Base-by-base conservation (phyloP, 2,888 invertebrate genomes). In the Embidobia sp. region DNA sequence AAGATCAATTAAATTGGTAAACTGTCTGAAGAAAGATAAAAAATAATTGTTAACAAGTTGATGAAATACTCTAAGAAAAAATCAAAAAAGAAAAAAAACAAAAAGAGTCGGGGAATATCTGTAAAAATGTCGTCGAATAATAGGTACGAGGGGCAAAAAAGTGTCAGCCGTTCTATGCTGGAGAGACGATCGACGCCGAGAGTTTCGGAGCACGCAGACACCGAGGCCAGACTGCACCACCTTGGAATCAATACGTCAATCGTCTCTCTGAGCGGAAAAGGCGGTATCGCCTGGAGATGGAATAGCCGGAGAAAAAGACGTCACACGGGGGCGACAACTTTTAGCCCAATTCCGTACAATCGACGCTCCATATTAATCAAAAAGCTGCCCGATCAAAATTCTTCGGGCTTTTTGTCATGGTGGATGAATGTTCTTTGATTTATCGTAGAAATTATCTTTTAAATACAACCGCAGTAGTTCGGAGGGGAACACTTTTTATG, bases 161-260 rank as follows among this genome's bases (percentile, higher is more conserved):
- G 27, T 67, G 55, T 67, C 67, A 59, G 57, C 40, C 42, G 42
- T 31, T 31, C 42, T 44, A 26, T 72, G 55, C 55, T 63, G 69
- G 57, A 77, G 69, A 70, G 78, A 74, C 72, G 69, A 74, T 44
- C 79, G 84, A 80, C 81, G 83, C 77, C 80, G 76, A 79, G 77
- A 82, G 75, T 82, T 83, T 82, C 76, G 80, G 79, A 81, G 76
- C 78, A 81, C 80, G 82, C 83, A 82, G 83, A 83, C 82, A 81
- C 80, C 72, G 83, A 82, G 78, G 79, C 82, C 81, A 81, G 81
- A 81, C 81, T 84, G 84, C 82, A 80, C 80, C 81, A 77, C 82
- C 83, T 83, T 82, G 75, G 81, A 87, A 87, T 87, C 87, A 86
- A 87, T 87, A 86, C 84, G 85, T 87, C 87, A 85, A 85, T 86